Conservation (phyloP, 2,113 vertebrate species). For the Hyperopisus bebe region DNA sequence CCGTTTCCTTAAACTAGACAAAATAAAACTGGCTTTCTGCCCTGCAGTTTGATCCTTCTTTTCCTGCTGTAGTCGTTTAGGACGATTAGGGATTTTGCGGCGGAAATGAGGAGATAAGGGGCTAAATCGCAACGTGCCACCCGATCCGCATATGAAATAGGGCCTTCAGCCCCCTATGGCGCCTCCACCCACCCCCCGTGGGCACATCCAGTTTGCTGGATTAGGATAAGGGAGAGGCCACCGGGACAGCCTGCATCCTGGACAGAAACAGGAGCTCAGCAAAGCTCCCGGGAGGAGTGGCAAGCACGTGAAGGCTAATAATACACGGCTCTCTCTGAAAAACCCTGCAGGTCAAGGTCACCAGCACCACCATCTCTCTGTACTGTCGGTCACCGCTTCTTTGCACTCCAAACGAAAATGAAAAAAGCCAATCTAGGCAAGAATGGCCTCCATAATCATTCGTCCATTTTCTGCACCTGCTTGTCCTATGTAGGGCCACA, state of each 20-base stretch:
- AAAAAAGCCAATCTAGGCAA: neutral
- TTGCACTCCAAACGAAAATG: neutral
- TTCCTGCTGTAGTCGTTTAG: neutral
- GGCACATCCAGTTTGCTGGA: neutral
- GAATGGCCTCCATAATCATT: neutral
- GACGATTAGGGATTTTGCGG: neutral
- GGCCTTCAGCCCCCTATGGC: neutral
- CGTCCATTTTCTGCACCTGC: neutral
- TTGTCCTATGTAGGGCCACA: neutral
- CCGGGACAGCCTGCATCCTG: constrained; percentile 22
- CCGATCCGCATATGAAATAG: neutral
- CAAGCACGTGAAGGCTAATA: neutral
- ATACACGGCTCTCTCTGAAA: neutral
- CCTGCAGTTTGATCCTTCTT: neutral
- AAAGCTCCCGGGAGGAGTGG: neutral
- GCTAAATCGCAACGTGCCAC: neutral
- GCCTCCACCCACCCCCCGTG: neutral
- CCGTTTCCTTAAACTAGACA: neutral
- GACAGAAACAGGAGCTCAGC: constrained; percentile 10
- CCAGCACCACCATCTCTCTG: neutral
- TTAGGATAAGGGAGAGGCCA: constrained; percentile 23
- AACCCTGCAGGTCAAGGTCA: neutral
- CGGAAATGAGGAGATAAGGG: neutral
- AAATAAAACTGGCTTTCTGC: neutral
- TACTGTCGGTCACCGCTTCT: neutral